Percentiles rank a stretch among this genome's conserved stretches.
These are phyloP conservation scores for Typhlichthys eigenmanni DNA, from an alignment of 2,797 vertebrate genomes.

Conservation along the genomic window DNA sequence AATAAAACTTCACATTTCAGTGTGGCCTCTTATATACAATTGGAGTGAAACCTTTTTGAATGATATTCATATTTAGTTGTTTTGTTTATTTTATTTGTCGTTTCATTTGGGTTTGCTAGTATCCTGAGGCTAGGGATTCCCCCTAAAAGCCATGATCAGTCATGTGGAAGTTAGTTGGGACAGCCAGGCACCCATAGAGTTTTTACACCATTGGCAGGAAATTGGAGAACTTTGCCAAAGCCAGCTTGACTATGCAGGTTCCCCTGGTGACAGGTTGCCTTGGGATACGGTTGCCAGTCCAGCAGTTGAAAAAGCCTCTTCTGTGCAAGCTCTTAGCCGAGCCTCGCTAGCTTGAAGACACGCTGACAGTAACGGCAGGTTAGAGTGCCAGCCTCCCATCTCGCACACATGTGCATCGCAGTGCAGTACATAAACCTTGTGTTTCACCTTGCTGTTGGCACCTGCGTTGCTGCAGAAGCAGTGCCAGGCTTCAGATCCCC, in stretches of 20 bases:
- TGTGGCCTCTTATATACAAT: too few species aligned
- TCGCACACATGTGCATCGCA: too few species aligned
- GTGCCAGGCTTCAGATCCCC: slow-evolving; percentile 13
- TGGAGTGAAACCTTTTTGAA: too few species aligned
- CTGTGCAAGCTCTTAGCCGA: background rate
- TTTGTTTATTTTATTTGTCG: too few species aligned
- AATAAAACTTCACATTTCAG: too few species aligned
- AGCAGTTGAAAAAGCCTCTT: slow-evolving; percentile 8
- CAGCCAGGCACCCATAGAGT: slow-evolving; percentile 17
- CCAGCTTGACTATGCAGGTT: slow-evolving; percentile 40
- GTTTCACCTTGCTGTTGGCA: slow-evolving; percentile 26
- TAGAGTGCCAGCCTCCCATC: too few species aligned
- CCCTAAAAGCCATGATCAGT: slow-evolving; percentile 11
- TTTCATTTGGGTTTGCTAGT: too few species aligned
- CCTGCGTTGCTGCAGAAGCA: slow-evolving; percentile 45
- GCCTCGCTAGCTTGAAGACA: background rate
- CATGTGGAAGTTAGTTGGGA: background rate
- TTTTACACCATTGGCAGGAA: slow-evolving; percentile 42
- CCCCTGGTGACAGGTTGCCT: slow-evolving; percentile 40
- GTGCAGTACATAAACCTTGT: background rate
- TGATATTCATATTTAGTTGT: too few species aligned
- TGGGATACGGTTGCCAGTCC: slow-evolving; percentile 30
- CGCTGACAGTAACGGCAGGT: background rate
- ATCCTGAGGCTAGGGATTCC: too few species aligned
- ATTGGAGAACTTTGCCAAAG: slow-evolving; percentile 37